Evolutionary conservation across 2,797 vertebrate species (phyloP).

Genomic region (Peromyscus aztecus): DNA sequence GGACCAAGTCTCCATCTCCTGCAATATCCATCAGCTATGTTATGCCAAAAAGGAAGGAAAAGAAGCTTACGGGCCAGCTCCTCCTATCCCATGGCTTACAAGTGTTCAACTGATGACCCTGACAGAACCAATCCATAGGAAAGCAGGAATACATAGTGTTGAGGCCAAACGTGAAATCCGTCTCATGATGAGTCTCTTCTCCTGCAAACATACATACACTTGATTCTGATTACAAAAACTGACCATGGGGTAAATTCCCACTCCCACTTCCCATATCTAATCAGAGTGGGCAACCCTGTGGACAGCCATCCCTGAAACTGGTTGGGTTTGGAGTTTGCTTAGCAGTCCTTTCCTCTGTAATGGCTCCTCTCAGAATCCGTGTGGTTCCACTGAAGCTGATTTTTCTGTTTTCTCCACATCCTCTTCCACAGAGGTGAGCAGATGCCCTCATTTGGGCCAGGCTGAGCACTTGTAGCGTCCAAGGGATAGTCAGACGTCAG

Average conservation of each 20-base stretch:
- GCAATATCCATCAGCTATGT: conserved; percentile 65
- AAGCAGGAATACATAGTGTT: neutral
- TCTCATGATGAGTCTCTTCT: neutral
- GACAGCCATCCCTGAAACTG: neutral
- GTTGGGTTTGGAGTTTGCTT: neutral
- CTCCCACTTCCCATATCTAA: neutral
- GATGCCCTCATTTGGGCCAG: neutral
- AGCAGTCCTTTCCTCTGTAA: neutral
- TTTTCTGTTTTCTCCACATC: neutral
- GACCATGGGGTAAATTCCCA: neutral
- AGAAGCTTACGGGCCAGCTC: neutral
- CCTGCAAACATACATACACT: neutral
- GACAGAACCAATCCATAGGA: conserved; percentile 43
- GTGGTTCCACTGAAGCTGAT: neutral
- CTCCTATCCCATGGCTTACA: neutral
- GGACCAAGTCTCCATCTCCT: neutral
- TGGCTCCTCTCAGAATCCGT: neutral
- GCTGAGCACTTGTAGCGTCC: neutral
- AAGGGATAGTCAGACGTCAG: neutral
- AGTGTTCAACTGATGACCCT: neutral
- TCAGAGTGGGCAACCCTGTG: neutral
- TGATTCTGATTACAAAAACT: conserved; percentile 6
- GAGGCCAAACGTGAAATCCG: neutral
- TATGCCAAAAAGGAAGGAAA: neutral
- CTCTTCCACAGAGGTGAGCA: neutral